These are phyloP conservation scores for Gymnorhina tibicen DNA, from an alignment of 2,113 vertebrate genomes.

Conservation along the genomic window DNA sequence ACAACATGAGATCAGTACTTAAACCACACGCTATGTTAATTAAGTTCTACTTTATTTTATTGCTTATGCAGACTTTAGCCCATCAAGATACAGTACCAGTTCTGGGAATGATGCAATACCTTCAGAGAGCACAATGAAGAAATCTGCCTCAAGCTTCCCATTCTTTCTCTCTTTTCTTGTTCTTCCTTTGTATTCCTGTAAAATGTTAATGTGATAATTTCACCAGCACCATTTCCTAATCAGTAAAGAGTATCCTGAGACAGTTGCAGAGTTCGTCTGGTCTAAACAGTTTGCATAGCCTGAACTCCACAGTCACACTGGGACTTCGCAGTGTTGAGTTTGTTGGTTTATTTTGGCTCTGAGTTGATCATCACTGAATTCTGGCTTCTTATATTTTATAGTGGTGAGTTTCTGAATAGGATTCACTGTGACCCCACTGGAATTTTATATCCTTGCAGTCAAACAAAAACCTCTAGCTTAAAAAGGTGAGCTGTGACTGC, in stretches of 20 bases:
- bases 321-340: background rate
- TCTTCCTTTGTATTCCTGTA: background rate
- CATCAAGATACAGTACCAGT: background rate
- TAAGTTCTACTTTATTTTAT: background rate
- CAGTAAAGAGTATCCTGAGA: background rate
- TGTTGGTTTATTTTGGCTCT: slow-evolving; percentile 45
- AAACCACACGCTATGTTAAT: background rate
- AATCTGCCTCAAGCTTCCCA: background rate
- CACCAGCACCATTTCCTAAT: background rate
- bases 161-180: background rate
- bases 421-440: background rate
- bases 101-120: background rate
- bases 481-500: background rate
- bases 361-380: slow-evolving; percentile 1
- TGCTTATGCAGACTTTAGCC: background rate
- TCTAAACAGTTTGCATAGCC: background rate
- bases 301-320: background rate
- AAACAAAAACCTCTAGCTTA: slow-evolving; percentile 36
- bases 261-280: background rate
- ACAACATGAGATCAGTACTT: background rate
- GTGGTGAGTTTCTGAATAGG: background rate
- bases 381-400: slow-evolving; percentile 3
- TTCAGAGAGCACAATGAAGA: background rate
- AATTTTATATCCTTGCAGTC: slow-evolving; percentile 5
- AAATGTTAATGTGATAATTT: slow-evolving; percentile 43